Conservation (phyloP, 2,888 invertebrate genomes). For the Stenchaetothrips biformis region DNA sequence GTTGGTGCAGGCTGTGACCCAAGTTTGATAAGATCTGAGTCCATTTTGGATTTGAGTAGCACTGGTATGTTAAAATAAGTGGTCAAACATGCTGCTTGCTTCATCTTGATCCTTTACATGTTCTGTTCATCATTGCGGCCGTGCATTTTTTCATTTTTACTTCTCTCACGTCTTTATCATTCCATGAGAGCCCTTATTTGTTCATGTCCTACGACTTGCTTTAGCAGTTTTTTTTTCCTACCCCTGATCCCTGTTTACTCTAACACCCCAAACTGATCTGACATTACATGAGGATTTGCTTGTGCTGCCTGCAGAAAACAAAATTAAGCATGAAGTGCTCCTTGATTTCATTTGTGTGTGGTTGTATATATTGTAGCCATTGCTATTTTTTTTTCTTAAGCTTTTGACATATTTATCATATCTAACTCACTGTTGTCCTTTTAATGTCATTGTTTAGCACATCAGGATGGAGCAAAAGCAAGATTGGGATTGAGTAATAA, state of each 20-base stretch:
- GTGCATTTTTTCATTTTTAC: not conserved
- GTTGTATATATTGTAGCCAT: too few species aligned
- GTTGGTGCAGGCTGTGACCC: not conserved
- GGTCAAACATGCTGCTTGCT: not conserved
- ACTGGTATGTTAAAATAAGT: conserved; percentile 19
- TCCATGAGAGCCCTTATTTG: too few species aligned
- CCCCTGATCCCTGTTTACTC: too few species aligned
- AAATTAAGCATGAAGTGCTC: too few species aligned
- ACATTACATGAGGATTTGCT: not conserved
- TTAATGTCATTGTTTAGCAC: not conserved
- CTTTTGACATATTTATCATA: not conserved
- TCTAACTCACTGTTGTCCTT: not conserved
- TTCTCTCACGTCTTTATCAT: too few species aligned
- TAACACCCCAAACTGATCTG: not conserved
- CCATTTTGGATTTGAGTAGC: conserved; percentile 2
- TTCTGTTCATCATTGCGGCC: not conserved
- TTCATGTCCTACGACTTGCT: too few species aligned
- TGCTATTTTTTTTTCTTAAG: not conserved
- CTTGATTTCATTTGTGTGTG: too few species aligned
- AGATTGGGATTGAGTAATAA: not conserved
- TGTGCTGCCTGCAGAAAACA: not conserved
- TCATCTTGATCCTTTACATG: not conserved
- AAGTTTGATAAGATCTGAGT: not conserved
- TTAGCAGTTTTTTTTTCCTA: too few species aligned
- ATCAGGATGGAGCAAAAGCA: conserved; percentile 44